A percentile compares a stretch with the other conserved stretches of the same genome.
Conservation (phyloP, 2,113 vertebrate genomes). For the Fregata magnificens region DNA sequence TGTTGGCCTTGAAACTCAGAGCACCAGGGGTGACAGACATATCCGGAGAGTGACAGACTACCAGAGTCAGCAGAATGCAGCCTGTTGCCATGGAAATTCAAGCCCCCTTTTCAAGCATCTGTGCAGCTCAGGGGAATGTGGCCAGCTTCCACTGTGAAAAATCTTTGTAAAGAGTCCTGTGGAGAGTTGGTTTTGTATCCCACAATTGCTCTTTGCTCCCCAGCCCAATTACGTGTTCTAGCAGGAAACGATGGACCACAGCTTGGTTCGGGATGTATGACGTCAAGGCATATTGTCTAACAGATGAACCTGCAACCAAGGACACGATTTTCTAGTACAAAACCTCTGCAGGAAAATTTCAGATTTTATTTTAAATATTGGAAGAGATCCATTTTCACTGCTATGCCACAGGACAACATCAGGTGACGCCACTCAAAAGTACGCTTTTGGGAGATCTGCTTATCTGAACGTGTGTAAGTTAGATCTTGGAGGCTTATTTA, state of each 20-base stretch:
- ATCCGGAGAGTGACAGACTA: constrained; percentile 11
- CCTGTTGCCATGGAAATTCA: constrained; percentile 67
- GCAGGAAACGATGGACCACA: background rate
- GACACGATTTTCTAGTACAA: background rate
- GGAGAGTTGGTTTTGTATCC: constrained; percentile 19
- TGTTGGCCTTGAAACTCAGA: background rate
- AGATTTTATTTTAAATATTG: background rate
- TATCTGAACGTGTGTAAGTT: background rate
- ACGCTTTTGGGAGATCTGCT: background rate
- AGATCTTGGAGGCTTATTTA: background rate
- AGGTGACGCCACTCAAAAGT: background rate
- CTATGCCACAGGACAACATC: background rate
- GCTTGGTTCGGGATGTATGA: background rate
- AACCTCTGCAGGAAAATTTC: background rate
- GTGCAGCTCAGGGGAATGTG: background rate
- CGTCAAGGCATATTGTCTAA: background rate
- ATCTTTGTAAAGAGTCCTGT: background rate
- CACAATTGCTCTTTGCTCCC: background rate
- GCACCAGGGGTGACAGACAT: background rate
- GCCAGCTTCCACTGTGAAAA: constrained; percentile 1
- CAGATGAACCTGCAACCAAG: background rate
- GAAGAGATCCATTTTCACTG: background rate
- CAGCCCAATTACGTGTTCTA: background rate
- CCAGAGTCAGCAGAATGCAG: constrained; percentile 40
- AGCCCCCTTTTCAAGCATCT: constrained; percentile 30